These are phyloP conservation scores for Sylvilagus floridanus DNA, from an alignment of 2,797 vertebrate species.

Conservation along the genomic window DNA sequence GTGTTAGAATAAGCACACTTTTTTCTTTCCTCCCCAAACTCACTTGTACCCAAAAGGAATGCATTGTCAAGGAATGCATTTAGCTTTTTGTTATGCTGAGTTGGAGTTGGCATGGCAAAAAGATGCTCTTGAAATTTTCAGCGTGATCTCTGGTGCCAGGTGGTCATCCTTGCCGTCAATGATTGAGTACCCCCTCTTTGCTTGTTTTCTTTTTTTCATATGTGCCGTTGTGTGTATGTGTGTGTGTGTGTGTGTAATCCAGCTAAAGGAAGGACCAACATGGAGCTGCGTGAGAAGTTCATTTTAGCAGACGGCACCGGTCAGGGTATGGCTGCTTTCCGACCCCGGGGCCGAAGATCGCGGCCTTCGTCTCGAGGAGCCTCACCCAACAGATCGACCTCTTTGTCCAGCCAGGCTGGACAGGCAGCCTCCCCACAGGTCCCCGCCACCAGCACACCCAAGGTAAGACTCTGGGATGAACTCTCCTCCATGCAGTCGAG, in stretches of 20 bases:
- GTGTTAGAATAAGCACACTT: conserved; percentile 86
- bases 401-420: conserved; percentile 93
- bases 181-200: not conserved
- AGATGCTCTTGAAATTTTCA: conserved; percentile 65
- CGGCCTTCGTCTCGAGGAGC: conserved; percentile 96
- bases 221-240: not conserved
- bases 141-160: conserved; percentile 24
- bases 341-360: conserved; percentile 95
- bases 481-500: rapidly evolving
- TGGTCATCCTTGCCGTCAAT: not conserved
- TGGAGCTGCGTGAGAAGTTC: conserved; percentile 98
- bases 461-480: conserved; percentile 89
- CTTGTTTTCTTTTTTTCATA: not conserved
- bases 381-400: conserved; percentile 96
- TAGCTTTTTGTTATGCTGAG: conserved; percentile 86
- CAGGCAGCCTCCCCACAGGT: conserved; percentile 88
- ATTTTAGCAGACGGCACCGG: conserved; percentile 97
- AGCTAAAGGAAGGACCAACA: conserved; percentile 98
- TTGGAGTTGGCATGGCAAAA: conserved; percentile 87
- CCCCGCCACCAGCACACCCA: conserved; percentile 89
- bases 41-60: conserved; percentile 87
- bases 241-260: conserved; percentile 55
- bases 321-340: conserved; percentile 96
- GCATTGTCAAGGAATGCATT: conserved; percentile 89
- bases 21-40: conserved; percentile 70